A percentile compares a stretch with the other conserved stretches of the same genome.
phyloP scores from a whole-genome alignment of 64 coral and sea anemone species.

The Montipora capricornis region DNA sequence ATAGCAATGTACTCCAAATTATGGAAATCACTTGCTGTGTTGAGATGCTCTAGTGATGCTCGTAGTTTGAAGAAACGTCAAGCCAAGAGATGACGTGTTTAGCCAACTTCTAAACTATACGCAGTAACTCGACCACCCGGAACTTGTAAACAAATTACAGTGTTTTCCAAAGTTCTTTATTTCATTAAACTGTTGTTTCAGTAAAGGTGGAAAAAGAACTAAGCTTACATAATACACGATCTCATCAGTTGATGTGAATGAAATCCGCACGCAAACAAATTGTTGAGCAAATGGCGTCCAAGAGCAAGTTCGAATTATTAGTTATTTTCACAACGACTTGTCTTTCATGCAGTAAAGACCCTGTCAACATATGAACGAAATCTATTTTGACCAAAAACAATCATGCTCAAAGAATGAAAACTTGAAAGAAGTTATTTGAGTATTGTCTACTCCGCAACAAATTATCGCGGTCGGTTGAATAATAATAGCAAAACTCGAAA shows the following conservation, averaged over 20 bases:
- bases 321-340: background rate
- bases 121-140: background rate
- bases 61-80: too few species aligned
- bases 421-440: background rate
- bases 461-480: background rate
- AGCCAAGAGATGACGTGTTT: background rate
- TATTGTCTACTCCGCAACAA: background rate
- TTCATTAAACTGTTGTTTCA: constrained; percentile 1
- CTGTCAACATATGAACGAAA: too few species aligned
- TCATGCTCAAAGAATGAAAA: background rate
- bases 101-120: background rate
- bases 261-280: background rate
- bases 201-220: background rate
- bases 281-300: background rate
- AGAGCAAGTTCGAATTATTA: background rate
- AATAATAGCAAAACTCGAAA: background rate
- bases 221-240: background rate
- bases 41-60: too few species aligned
- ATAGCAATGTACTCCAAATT: background rate
- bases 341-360: background rate
- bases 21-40: background rate
- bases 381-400: background rate
- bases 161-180: constrained; percentile 1
- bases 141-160: background rate
- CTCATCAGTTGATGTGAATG: background rate